Percentiles rank a stretch among this genome's conserved stretches.
Evolutionary conservation across 1,140 invertebrate species (phyloP).

Genomic region (Papilio machaon): DNA sequence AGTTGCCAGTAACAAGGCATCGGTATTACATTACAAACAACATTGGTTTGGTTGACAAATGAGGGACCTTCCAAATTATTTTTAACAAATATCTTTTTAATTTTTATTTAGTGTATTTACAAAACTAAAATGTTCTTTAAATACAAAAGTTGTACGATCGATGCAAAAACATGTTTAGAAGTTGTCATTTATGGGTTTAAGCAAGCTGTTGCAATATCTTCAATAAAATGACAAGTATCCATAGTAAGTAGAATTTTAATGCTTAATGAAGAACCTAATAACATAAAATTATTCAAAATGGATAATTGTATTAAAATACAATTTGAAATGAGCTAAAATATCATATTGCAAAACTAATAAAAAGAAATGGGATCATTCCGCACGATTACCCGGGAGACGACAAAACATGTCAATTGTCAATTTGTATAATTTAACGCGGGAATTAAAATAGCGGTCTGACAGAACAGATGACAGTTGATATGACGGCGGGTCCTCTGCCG

Average conservation of each 20-base stretch:
- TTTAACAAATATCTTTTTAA: background rate
- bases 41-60: background rate
- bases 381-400: constrained; percentile 75
- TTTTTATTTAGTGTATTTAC: too few relatives aligned
- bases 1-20: constrained; percentile 20
- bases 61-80: background rate
- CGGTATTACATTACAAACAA: constrained; percentile 1
- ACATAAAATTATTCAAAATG: background rate
- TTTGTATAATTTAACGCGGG: constrained; percentile 72
- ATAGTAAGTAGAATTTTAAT: background rate
- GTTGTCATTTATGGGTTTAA: too few relatives aligned
- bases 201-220: too few relatives aligned
- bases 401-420: constrained; percentile 78
- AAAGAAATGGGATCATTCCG: constrained; percentile 65
- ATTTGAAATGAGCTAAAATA: constrained; percentile 8
- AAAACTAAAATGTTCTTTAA: too few relatives aligned
- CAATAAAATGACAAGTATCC: too few relatives aligned
- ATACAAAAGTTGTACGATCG: too few relatives aligned
- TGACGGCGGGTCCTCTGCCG: constrained; percentile 35
- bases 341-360: constrained; percentile 48
- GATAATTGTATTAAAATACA: constrained; percentile 1
- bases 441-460: constrained; percentile 76
- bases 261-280: background rate
- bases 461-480: constrained; percentile 72
- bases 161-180: too few relatives aligned